Evolutionary conservation across 2,888 invertebrate species (phyloP).

Genomic region (Cenopis cana): DNA sequence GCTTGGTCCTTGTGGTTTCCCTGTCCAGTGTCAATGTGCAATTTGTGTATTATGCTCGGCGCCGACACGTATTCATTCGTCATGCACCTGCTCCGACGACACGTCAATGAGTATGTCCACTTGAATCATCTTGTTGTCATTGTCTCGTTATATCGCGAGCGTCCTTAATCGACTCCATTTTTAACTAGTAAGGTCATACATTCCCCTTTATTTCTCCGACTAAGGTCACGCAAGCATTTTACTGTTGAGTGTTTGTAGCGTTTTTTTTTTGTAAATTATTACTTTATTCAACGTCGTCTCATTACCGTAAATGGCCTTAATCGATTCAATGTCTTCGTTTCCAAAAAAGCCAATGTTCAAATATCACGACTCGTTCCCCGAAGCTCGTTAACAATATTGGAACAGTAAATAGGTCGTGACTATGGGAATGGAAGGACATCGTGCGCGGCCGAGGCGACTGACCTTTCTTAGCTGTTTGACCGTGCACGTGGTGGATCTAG

Average conservation of each 20-base stretch:
- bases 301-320: constrained; percentile 56
- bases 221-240: neutral
- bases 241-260: no score
- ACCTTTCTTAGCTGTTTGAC: constrained; percentile 69
- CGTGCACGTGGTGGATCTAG: constrained; percentile 66
- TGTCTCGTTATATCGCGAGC: constrained; percentile 38
- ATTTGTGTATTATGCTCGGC: constrained; percentile 69
- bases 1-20: neutral
- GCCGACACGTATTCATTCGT: constrained; percentile 54
- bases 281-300: constrained; percentile 29
- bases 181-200: neutral
- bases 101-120: constrained; percentile 59
- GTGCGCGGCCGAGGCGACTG: constrained; percentile 75
- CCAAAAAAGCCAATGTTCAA: constrained; percentile 51
- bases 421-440: constrained; percentile 71
- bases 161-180: constrained; percentile 64
- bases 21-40: constrained; percentile 47
- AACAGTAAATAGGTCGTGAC: constrained; percentile 81
- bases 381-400: constrained; percentile 65
- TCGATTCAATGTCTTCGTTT: constrained; percentile 57
- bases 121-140: constrained; percentile 47
- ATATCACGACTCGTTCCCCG: constrained; percentile 51
- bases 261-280: neutral
- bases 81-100: constrained; percentile 57
- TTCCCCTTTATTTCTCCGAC: neutral